Evolutionary conservation across 2,113 vertebrate genomes (phyloP).

Genomic region (Pelusios castaneus): DNA sequence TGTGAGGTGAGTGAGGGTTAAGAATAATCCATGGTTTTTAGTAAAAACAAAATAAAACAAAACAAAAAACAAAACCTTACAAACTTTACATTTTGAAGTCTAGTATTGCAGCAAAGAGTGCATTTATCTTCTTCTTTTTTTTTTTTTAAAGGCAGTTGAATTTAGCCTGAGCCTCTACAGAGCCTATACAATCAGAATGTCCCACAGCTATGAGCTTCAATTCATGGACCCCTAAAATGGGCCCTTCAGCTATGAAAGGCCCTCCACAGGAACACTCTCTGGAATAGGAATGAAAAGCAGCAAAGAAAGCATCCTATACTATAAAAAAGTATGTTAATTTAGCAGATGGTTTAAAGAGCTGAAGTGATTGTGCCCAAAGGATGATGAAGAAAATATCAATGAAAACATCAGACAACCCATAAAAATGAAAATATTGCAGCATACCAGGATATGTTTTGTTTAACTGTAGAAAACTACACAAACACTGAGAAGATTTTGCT

Average conservation of each 20-base stretch:
- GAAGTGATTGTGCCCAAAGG: neutral
- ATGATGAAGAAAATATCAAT: conserved; percentile 10
- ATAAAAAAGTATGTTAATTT: neutral
- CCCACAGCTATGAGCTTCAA: neutral
- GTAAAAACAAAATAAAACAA: neutral
- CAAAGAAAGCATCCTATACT: neutral
- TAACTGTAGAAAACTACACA: conserved; percentile 6
- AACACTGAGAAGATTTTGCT: neutral
- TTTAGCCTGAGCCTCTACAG: neutral
- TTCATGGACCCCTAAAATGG: neutral
- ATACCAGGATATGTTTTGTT: neutral
- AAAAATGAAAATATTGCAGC: conserved; percentile 16
- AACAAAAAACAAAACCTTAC: too few species aligned
- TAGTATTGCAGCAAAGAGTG: neutral
- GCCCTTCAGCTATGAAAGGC: neutral
- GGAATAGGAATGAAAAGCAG: neutral
- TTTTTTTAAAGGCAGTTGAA: neutral
- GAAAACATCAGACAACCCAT: conserved; percentile 21
- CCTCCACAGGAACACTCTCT: neutral
- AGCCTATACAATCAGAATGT: neutral
- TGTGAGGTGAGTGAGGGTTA: neutral
- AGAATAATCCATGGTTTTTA: neutral
- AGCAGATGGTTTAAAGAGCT: conserved; percentile 22
- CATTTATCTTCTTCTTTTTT: too few species aligned
- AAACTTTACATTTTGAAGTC: neutral